Evolutionary conservation across 2,888 invertebrate species (phyloP), one percentile per base, ranked within the genome.

Genomic region (Eristalis tenax): DNA sequence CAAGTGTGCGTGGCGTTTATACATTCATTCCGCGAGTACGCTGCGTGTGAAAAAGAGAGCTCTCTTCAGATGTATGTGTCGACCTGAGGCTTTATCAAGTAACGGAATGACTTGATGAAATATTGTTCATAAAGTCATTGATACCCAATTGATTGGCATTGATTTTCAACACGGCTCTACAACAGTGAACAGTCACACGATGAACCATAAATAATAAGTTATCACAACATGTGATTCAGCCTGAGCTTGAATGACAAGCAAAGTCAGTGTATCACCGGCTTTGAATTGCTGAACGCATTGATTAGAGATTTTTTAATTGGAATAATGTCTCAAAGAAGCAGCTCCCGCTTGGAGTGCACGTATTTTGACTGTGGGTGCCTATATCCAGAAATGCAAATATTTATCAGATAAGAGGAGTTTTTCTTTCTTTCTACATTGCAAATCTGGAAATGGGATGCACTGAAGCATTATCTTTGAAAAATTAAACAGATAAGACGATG

Each of bases 161-260:
- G 5, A 43, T 59, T 71, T 71, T 71, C 71, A 43, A 28, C 71
- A 71, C 5, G 35, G 22, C 32, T 59, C 23, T 38, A 2, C 2
- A 26, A 26, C 26, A 10, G 38, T 23, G 59, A 59, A 59, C 57
- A 57, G 13, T 32, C 38, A 70, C 57, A 38, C 22, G 23, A n/a
- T n/a, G n/a, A n/a, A 23, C 32, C 35, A 23, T 22, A 38, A 65
- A 65, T 38, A 10, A 8, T 28, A 50, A 6, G 15, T 57, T 32
- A 35, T 57, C 35, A 15, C 56, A 69, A 15, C 56, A 69, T 69
- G 69, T 69, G 56, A 57, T 18, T 50, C 6, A 2, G 50, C 18
- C 10, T 50, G 18, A 50, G 18, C 6, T 50, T n/a, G 43, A n/a
- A n/a, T 50, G 43, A 50, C 43, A 50, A 35, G 50, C 8, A 50